Evolutionary conservation across 2,113 vertebrate genomes (phyloP).

Genomic region (Melanerpes formicivorus): DNA sequence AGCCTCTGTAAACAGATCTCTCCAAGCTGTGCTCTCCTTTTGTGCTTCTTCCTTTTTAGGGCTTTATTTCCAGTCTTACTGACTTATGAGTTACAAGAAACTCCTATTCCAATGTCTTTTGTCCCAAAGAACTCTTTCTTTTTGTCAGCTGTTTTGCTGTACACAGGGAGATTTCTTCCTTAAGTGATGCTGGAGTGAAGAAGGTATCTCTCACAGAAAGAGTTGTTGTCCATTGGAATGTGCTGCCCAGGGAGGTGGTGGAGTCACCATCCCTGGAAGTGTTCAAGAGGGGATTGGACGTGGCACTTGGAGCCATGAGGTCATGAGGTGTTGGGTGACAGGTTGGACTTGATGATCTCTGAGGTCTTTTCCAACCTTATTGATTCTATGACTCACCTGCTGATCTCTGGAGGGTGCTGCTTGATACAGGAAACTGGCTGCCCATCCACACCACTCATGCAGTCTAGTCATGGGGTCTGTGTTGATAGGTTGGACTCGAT

Average conservation of each 20-base stretch:
- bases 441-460: no score
- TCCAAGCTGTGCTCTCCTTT: neutral
- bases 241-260: no score
- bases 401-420: neutral
- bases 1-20: neutral
- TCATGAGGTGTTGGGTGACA: no score
- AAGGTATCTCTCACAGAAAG: neutral
- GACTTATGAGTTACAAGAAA: neutral
- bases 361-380: no score
- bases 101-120: neutral
- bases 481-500: no score
- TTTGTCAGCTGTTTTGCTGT: neutral
- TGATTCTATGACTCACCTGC: neutral
- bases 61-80: neutral
- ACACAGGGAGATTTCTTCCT: neutral
- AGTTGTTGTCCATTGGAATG: no score
- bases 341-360: no score
- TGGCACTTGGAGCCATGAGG: no score
- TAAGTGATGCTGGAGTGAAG: neutral
- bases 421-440: neutral
- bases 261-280: no score
- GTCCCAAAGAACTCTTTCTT: neutral
- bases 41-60: accelerated
- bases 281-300: no score
- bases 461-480: no score